Evolutionary conservation across 2,888 invertebrate genomes (phyloP), one percentile per base, ranked within the genome.

Genomic region (Mactromeris polynyma): DNA sequence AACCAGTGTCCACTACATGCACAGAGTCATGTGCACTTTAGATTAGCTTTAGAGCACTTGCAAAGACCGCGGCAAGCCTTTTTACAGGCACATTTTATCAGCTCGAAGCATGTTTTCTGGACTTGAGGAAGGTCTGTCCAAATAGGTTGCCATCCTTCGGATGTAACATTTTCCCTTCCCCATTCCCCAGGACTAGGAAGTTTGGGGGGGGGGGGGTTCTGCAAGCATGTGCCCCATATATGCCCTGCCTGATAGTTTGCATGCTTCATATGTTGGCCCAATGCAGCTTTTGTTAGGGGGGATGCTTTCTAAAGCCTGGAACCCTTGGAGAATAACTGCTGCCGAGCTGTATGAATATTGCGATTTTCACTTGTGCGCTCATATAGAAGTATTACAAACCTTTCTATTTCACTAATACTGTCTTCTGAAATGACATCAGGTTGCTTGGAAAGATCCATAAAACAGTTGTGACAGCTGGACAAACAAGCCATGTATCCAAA

Each of bases 311-410:
- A 93, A 9, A 89, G 40, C 79, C 89, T 92, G 87, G 91, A 89
- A 64, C 94, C 94, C n/a, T 89, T 73, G 7, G 91, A 90, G 90
- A 94, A 94, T 51, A 94, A 31, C n/a, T 92, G 89, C 9, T 87
- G 87, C 77, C 91, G 77, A 33, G 90, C 89, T 9, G 89, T 91
- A 81, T 94, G 83, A 14, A 94, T 90, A 86, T 51, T 38, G 11
- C 64, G 69, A 36, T 80, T 77, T 88, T 83, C 14, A 80, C 91
- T 91, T n/a, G 93, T 90, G 54, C 86, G 88, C 85, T 93, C 92
- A 79, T 92, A 93, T 91, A 93, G 90, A 2, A 89, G 81, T 31
- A 93, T 85, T 21, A 93, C 90, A 85, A 92, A 93, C 54, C 81
- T 91, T 80, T 94, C 91, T 82, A 92, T 81, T 9, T 31, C 82